phyloP scores from a whole-genome alignment of 2,797 vertebrate genomes.

The Enteromius anoplus region DNA sequence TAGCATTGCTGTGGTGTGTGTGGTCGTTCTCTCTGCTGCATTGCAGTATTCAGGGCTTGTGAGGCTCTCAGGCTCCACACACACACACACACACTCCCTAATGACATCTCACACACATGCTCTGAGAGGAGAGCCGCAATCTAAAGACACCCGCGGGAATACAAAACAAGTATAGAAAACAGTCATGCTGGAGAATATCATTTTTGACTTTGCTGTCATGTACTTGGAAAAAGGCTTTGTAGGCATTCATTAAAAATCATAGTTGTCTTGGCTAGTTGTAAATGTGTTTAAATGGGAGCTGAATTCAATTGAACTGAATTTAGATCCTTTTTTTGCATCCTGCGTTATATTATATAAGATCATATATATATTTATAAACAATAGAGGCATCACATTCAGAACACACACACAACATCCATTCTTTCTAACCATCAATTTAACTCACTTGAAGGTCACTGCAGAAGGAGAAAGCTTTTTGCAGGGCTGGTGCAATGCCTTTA shows the following conservation, averaged over 20 bases:
- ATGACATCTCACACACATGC: slow-evolving; percentile 16
- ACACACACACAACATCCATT: not conserved
- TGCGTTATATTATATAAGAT: not conserved
- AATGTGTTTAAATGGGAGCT: not conserved
- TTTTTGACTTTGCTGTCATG: not conserved
- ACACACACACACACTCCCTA: slow-evolving; percentile 11
- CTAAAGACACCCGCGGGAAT: slow-evolving; percentile 29
- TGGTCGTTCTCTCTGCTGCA: slow-evolving; percentile 57
- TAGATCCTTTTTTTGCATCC: not conserved
- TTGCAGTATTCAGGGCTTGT: slow-evolving; percentile 54
- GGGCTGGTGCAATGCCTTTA: not conserved
- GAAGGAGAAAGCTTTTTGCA: slow-evolving; percentile 14
- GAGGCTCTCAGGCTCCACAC: slow-evolving; percentile 13
- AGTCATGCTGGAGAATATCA: not conserved
- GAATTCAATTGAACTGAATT: not conserved
- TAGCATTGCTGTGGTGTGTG: slow-evolving; percentile 28
- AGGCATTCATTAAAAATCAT: not conserved
- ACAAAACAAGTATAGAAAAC: not conserved
- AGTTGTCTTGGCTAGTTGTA: not conserved
- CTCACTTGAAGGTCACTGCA: slow-evolving; percentile 8
- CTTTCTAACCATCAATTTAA: slow-evolving; percentile 14
- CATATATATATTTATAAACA: not conserved
- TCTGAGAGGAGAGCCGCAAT: slow-evolving; percentile 14
- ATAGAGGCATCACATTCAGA: not conserved
- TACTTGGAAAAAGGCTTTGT: not conserved